Percentiles rank a stretch among this genome's conserved stretches.
These are phyloP conservation scores for Todiramphus saurophagus DNA, from an alignment of 2,113 vertebrate genomes.

Conservation along the genomic window DNA sequence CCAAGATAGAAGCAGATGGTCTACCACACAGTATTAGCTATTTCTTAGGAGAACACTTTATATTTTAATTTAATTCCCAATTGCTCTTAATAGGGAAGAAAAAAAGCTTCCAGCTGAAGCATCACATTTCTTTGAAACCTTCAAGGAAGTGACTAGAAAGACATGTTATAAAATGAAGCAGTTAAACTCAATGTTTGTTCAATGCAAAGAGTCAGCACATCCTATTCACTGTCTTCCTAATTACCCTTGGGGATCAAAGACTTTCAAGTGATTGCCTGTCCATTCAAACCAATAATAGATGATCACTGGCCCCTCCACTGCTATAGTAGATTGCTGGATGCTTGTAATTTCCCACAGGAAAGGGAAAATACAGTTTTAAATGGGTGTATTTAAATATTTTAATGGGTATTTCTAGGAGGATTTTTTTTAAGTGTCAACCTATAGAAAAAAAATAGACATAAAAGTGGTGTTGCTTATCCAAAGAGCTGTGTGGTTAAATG, in stretches of 20 bases:
- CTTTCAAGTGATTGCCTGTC: slow-evolving; percentile 20
- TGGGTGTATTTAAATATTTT: background rate
- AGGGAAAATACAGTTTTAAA: background rate
- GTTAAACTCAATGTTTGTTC: slow-evolving; percentile 41
- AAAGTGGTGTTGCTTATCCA: background rate
- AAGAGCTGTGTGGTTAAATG: background rate
- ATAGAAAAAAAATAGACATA: background rate
- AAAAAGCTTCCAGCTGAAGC: slow-evolving; percentile 25
- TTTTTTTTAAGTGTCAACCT: background rate
- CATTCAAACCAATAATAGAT: background rate
- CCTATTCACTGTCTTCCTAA: slow-evolving; percentile 27
- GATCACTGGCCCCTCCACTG: background rate
- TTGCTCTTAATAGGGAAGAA: background rate
- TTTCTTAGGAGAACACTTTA: slow-evolving; percentile 1
- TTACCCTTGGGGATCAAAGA: slow-evolving; percentile 39
- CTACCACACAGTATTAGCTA: background rate
- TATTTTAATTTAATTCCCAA: slow-evolving; percentile 39
- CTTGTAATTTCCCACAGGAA: background rate
- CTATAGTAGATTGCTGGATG: background rate
- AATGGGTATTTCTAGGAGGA: background rate
- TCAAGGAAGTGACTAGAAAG: slow-evolving; percentile 28
- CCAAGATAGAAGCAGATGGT: slow-evolving; percentile 10
- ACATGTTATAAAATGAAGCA: slow-evolving; percentile 16
- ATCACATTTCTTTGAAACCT: slow-evolving; percentile 6
- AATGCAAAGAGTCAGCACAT: slow-evolving; percentile 46